Evolutionary conservation across 2,888 invertebrate genomes (phyloP), one percentile per base, ranked within the genome.

Genomic region (Alcis repandata): DNA sequence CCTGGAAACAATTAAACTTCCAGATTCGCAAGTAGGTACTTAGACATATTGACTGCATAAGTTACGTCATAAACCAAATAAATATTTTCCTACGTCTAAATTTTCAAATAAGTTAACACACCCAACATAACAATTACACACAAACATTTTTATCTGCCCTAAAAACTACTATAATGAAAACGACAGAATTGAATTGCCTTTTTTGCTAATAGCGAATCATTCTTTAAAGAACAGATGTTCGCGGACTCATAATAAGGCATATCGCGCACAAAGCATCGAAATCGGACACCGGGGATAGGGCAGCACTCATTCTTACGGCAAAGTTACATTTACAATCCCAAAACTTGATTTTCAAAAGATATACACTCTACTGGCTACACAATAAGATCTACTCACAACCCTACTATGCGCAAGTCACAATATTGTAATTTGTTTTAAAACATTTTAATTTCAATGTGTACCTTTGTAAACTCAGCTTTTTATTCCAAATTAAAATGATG

Each of bases 281-380:
- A 93, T 92, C 89, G 85, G 91, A 93, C 92, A 93, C 93, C 91
- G 89, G 87, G 88, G 92, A 91, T 91, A 91, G 91, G 89, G 89
- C 88, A 89, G 84, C 82, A 79, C 85, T 83, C 87, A 86, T 86
- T 85, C 83, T 78, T 76, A 74, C 76, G 73, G 83, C 90, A 87
- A 86, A 84, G 76, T 84, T 77, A 86, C 79, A 62, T 73, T 76
- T 84, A 75, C 84, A 66, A 71, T 63, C 70, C 59, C 58, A 66
- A 80, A 83, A 82, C 68, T 69, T 68, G 78, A 71, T 64, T 72
- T 70, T 57, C 78, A 78, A 68, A 41, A 75, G 11, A 87, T 67
- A 83, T 79, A 52, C 63, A 78, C 82, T 78, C 77, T 88, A 80
- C 48, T 3, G 0, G 46, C 11, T 19, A 40, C 0, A 1, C 0